Evolutionary conservation across 2,113 vertebrate species (phyloP).

Genomic region (Strix aluco): DNA sequence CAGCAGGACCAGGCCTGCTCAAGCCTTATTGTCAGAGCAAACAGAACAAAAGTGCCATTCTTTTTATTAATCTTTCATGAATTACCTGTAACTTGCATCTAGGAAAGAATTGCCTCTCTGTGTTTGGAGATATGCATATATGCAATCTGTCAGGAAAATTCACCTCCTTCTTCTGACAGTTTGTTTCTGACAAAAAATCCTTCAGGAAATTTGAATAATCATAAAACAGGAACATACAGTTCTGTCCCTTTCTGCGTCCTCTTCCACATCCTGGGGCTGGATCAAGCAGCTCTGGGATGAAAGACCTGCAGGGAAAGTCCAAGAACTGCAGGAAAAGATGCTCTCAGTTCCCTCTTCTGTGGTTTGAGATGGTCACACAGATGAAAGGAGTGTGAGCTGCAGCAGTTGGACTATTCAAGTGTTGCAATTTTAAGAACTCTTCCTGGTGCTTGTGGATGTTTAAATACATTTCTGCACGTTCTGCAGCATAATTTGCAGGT

Average conservation of each 20-base stretch:
- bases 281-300: background rate
- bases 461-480: background rate
- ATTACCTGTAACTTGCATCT: too few species aligned
- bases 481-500: background rate
- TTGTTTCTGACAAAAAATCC: background rate
- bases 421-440: background rate
- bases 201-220: background rate
- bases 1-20: background rate
- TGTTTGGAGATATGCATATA: background rate
- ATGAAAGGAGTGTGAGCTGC: background rate
- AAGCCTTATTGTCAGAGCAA: background rate
- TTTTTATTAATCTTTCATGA: background rate
- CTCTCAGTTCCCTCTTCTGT: background rate
- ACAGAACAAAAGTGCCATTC: background rate
- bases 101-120: background rate
- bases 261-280: background rate
- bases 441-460: background rate
- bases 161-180: background rate
- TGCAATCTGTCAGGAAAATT: background rate
- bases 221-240: background rate
- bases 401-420: background rate
- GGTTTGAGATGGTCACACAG: background rate
- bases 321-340: background rate
- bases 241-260: background rate
- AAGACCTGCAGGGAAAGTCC: background rate